A percentile compares a stretch with the other conserved stretches of the same genome.
phyloP scores from a whole-genome alignment of 2,113 vertebrate genomes.

The Antechinus flavipes region DNA sequence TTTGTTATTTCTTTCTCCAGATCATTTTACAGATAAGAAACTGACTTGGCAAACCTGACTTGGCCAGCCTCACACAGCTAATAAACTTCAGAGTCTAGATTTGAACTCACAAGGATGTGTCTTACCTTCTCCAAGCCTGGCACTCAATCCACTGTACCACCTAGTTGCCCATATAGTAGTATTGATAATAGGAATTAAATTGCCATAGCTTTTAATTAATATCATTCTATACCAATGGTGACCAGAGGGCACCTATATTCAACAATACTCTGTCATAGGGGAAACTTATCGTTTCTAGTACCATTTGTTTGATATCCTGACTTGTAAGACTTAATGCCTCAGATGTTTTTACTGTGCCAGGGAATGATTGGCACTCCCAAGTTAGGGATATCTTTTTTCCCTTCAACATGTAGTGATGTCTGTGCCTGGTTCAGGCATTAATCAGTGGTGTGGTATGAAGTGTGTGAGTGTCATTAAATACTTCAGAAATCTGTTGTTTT shows the following conservation, averaged over 20 bases:
- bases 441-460: background rate
- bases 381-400: background rate
- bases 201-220: background rate
- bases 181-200: slow-evolving; percentile 5
- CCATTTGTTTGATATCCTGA: background rate
- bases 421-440: background rate
- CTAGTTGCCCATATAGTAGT: background rate
- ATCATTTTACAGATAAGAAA: background rate
- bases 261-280: background rate
- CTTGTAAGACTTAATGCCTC: background rate
- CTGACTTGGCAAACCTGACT: background rate
- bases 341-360: background rate
- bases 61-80: background rate
- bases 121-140: background rate
- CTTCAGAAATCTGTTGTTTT: background rate
- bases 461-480: background rate
- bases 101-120: background rate
- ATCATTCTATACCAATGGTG: background rate
- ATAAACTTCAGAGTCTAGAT: background rate
- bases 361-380: background rate
- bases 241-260: background rate
- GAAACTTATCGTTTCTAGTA: accelerated
- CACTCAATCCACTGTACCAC: background rate
- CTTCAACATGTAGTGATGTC: background rate
- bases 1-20: background rate